phyloP scores from a whole-genome alignment of 2,113 vertebrate genomes.

The Myiopsitta monachus region DNA sequence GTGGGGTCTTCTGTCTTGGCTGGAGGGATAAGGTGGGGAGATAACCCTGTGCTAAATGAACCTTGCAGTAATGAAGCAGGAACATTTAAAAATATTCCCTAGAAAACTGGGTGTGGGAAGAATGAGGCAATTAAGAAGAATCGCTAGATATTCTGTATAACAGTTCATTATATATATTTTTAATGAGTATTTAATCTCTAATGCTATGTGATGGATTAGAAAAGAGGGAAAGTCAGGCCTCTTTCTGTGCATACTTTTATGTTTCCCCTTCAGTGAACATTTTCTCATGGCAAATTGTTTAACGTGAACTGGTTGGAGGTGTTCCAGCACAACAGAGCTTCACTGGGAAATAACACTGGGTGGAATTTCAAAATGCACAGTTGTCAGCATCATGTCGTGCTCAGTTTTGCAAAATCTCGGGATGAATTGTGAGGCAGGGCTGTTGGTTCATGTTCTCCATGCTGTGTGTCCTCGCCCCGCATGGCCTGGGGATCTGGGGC shows the following conservation, averaged over 20 bases:
- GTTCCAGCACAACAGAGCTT: constrained; percentile 16
- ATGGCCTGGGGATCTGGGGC: background rate
- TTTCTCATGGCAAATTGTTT: constrained; percentile 40
- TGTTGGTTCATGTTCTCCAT: background rate
- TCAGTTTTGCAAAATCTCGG: background rate
- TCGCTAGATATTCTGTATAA: constrained; percentile 8
- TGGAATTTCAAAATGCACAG: background rate
- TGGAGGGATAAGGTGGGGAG: background rate
- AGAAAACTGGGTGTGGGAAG: constrained; percentile 22
- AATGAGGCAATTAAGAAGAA: constrained; percentile 43
- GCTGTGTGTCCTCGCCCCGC: background rate
- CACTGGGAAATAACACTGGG: background rate
- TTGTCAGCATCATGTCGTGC: background rate
- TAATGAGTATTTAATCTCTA: constrained; percentile 54
- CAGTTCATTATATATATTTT: constrained; percentile 23
- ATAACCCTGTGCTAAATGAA: background rate
- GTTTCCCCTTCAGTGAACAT: constrained; percentile 47
- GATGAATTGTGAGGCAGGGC: background rate
- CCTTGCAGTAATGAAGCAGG: background rate
- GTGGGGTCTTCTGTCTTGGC: background rate
- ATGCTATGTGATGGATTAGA: constrained; percentile 46
- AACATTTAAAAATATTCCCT: background rate
- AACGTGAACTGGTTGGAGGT: constrained; percentile 38
- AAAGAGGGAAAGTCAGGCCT: constrained; percentile 1
- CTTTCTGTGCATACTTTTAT: constrained; percentile 40